A percentile compares a stretch with the other conserved stretches of the same genome.
Evolutionary conservation across 2,888 invertebrate species (phyloP).

Genomic region (Ophraella communa): DNA sequence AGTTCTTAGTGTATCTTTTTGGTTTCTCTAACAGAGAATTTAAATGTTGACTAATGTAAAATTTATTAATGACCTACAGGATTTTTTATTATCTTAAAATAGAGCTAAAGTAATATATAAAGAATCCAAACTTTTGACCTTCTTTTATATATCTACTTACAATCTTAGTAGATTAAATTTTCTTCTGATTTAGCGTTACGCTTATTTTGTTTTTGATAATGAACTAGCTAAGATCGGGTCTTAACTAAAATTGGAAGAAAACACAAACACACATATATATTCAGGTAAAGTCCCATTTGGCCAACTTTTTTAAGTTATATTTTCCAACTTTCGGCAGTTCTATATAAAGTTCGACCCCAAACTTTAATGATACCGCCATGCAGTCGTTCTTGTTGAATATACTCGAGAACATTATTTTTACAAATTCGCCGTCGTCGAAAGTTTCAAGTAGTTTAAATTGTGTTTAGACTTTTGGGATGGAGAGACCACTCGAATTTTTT

Average conservation of each 20-base stretch:
- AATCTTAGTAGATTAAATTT: neutral
- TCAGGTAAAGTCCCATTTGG: constrained; percentile 3
- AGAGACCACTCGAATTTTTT: neutral
- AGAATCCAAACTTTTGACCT: neutral
- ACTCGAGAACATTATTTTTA: constrained; percentile 9
- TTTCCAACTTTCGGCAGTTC: constrained; percentile 5
- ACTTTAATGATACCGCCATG: constrained; percentile 2
- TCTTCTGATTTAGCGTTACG: neutral
- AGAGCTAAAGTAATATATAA: too few relatives aligned
- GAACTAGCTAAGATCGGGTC: neutral
- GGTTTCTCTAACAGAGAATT: too few relatives aligned
- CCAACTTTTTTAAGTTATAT: constrained; percentile 5
- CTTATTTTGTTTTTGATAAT: neutral
- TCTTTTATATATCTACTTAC: neutral
- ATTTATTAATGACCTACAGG: too few relatives aligned
- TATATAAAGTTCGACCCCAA: neutral
- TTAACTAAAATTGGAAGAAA: neutral
- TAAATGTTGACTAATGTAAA: too few relatives aligned
- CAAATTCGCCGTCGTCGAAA: neutral
- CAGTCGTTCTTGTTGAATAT: constrained; percentile 4
- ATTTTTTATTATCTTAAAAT: too few relatives aligned
- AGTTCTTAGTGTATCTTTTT: too few relatives aligned
- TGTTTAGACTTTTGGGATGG: neutral
- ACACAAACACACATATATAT: neutral
- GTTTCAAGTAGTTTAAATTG: constrained; percentile 8